Percentiles rank a stretch among this genome's conserved stretches.
Conservation (phyloP, 2,888 invertebrate species). For the Lagria hirta region DNA sequence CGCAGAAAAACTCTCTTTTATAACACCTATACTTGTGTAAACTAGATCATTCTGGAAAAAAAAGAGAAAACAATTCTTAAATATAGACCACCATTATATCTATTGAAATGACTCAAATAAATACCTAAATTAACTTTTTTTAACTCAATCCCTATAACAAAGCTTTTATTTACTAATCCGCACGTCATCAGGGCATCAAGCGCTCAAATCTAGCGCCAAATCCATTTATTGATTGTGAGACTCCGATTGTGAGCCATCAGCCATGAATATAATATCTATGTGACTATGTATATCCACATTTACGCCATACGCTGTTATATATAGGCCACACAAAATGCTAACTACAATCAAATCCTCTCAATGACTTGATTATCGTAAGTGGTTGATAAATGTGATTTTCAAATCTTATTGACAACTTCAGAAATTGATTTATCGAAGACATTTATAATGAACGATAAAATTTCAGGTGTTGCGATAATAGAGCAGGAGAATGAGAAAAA, state of each 20-base stretch:
- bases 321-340: constrained; percentile 4
- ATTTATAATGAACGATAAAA: too few relatives aligned
- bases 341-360: constrained; percentile 1
- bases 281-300: too few relatives aligned
- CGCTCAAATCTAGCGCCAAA: constrained; percentile 23
- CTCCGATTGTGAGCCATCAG: constrained; percentile 2
- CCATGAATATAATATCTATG: too few relatives aligned
- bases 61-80: constrained; percentile 5
- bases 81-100: constrained; percentile 6
- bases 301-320: too few relatives aligned
- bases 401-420: neutral
- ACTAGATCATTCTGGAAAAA: constrained; percentile 12
- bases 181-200: constrained; percentile 17
- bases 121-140: too few relatives aligned
- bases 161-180: too few relatives aligned
- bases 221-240: constrained; percentile 19
- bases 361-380: constrained; percentile 3
- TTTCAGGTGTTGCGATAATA: constrained; percentile 46
- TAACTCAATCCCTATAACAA: too few relatives aligned
- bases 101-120: constrained; percentile 1
- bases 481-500: constrained; percentile 46
- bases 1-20: too few relatives aligned
- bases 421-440: constrained; percentile 3
- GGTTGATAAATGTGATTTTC: neutral
- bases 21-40: constrained; percentile 12